Percentiles rank a stretch among this genome's conserved stretches.
Evolutionary conservation across 2,888 invertebrate species (phyloP).

Genomic region (Hyppa rectilinea): DNA sequence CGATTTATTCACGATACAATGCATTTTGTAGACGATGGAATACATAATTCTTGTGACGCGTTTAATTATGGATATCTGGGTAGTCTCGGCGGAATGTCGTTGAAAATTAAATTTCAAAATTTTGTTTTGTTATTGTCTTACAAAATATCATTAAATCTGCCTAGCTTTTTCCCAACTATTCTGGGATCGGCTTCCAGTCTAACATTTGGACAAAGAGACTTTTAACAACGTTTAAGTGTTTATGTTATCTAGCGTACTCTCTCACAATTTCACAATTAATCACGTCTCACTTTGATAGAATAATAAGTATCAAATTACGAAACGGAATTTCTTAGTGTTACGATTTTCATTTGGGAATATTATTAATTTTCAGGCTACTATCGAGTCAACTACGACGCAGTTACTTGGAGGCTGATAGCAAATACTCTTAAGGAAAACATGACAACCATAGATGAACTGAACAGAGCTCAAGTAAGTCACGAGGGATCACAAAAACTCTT

Average conservation of each 20-base stretch:
- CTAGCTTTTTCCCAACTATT: too few relatives aligned
- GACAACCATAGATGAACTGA: slow-evolving; percentile 83
- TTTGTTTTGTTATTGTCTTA: too few relatives aligned
- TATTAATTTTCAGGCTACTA: slow-evolving; percentile 88
- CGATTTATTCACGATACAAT: slow-evolving; percentile 42
- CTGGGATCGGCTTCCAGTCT: too few relatives aligned
- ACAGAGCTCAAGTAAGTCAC: slow-evolving; percentile 84
- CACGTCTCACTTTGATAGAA: background rate
- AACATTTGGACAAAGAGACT: background rate
- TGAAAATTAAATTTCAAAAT: background rate
- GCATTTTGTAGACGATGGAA: slow-evolving; percentile 16
- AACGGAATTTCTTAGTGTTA: background rate
- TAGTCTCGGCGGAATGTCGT: background rate
- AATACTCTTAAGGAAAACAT: slow-evolving; percentile 82
- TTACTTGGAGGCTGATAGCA: slow-evolving; percentile 89
- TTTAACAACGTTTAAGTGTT: background rate
- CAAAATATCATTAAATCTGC: too few relatives aligned
- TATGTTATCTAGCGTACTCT: background rate
- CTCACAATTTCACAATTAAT: background rate
- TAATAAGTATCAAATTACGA: background rate
- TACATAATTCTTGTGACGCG: background rate
- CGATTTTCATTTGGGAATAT: background rate
- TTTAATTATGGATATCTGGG: background rate
- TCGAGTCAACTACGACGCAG: slow-evolving; percentile 90
- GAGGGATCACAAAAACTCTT: background rate